These are phyloP conservation scores for Plectus sambesii DNA, from an alignment of 1,140 invertebrate species.

Conservation along the genomic window DNA sequence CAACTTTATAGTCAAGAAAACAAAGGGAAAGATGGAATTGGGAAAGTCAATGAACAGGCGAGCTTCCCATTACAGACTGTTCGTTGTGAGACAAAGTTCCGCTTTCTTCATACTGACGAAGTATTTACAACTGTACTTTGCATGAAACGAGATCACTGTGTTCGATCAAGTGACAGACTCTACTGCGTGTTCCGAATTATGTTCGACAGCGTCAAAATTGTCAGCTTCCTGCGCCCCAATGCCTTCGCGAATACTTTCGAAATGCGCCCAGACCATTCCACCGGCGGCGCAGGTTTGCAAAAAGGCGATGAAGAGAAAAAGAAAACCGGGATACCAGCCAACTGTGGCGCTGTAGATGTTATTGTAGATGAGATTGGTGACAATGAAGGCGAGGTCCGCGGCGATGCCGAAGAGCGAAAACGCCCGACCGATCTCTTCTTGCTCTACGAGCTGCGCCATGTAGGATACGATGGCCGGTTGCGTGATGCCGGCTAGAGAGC, in stretches of 20 bases:
- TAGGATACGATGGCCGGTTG: slow-evolving; percentile 33
- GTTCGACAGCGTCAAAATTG: too few species aligned
- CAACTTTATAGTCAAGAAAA: too few species aligned
- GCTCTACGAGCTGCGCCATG: slow-evolving; percentile 26
- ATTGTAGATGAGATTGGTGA: slow-evolving; percentile 27
- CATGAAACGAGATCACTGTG: too few species aligned
- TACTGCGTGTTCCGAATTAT: too few species aligned
- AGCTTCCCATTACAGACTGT: too few species aligned
- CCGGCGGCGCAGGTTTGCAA: slow-evolving; percentile 18
- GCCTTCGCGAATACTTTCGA: slow-evolving; percentile 14
- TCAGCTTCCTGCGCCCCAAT: too few species aligned
- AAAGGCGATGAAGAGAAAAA: slow-evolving; percentile 27
- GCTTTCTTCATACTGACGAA: too few species aligned
- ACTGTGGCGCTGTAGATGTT: slow-evolving; percentile 28
- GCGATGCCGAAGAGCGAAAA: slow-evolving; percentile 32
- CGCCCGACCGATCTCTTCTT: slow-evolving; percentile 27
- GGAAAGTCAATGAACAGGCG: too few species aligned
- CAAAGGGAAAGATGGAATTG: too few species aligned
- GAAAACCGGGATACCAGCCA: slow-evolving; percentile 27
- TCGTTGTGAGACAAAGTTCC: too few species aligned
- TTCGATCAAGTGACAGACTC: too few species aligned
- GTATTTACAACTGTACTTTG: too few species aligned
- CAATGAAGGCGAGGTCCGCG: slow-evolving; percentile 28
- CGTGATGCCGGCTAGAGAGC: slow-evolving; percentile 26
- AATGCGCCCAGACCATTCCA: slow-evolving; percentile 31